Evolutionary conservation across 2,888 invertebrate species (phyloP).

Genomic region (Acanthosepion pharaonis): DNA sequence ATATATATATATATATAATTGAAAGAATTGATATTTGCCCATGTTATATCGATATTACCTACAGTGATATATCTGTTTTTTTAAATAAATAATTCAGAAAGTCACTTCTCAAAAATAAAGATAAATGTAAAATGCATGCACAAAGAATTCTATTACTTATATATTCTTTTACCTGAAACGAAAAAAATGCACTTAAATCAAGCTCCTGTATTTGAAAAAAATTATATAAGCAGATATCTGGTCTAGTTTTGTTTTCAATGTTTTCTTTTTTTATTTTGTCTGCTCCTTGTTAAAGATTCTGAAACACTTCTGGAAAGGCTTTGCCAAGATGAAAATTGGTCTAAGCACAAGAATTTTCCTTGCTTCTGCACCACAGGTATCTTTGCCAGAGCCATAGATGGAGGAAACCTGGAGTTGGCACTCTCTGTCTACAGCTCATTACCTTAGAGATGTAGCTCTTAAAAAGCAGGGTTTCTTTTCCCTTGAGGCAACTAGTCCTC

Average conservation of each 20-base stretch:
- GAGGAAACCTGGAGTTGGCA: constrained; percentile 15
- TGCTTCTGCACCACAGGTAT: background rate
- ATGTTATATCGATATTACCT: no score
- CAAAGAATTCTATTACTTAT: background rate
- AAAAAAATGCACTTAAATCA: background rate
- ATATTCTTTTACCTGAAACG: background rate
- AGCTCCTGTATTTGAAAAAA: background rate
- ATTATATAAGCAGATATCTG: background rate
- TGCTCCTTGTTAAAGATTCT: background rate
- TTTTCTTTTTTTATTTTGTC: background rate
- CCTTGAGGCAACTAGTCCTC: background rate
- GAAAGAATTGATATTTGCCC: no score
- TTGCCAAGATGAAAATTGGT: background rate
- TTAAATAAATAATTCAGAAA: background rate
- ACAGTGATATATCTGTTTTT: background rate
- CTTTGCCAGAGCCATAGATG: background rate
- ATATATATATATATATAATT: no score
- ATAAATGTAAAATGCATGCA: background rate
- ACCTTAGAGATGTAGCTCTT: background rate
- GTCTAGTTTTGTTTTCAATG: background rate
- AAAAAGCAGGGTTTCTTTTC: background rate
- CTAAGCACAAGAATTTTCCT: background rate
- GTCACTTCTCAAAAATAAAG: background rate
- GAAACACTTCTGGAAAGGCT: background rate
- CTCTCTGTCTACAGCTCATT: background rate